A percentile compares a stretch with the other conserved stretches of the same genome.
These are phyloP conservation scores for Chrysemys picta DNA, from an alignment of 2,113 vertebrate species.

Conservation along the genomic window DNA sequence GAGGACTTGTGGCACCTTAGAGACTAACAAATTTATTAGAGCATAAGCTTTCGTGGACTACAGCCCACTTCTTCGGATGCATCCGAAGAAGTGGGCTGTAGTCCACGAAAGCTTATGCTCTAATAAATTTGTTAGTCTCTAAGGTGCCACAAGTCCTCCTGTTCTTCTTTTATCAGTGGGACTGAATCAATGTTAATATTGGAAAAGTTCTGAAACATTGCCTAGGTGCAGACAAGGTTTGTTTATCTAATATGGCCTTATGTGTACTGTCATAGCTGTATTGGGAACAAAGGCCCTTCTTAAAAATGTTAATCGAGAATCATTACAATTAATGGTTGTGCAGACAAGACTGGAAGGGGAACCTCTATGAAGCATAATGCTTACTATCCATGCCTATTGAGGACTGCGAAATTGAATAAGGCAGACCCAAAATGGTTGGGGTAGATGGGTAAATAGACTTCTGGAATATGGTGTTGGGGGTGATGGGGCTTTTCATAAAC, in stretches of 20 bases:
- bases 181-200: background rate
- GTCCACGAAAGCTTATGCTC: no score
- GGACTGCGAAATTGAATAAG: background rate
- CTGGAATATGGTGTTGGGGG: fast-evolving
- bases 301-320: background rate
- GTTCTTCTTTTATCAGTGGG: no score
- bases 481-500: background rate
- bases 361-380: background rate
- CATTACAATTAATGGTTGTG: slow-evolving; percentile 8
- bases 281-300: slow-evolving; percentile 1
- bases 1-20: no score
- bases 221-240: background rate
- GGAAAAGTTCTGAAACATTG: background rate
- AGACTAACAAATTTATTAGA: no score
- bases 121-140: no score
- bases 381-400: background rate
- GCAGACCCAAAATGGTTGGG: fast-evolving
- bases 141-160: no score
- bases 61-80: no score
- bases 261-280: background rate
- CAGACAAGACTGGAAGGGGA: background rate
- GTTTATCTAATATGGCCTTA: background rate
- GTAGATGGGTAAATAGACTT: background rate
- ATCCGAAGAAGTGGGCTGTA: no score
- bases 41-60: no score